Percentiles rank a stretch among this genome's conserved stretches.
These are phyloP conservation scores for Aspidoscelis tigris DNA, from an alignment of 2,113 vertebrate genomes.

Conservation along the genomic window DNA sequence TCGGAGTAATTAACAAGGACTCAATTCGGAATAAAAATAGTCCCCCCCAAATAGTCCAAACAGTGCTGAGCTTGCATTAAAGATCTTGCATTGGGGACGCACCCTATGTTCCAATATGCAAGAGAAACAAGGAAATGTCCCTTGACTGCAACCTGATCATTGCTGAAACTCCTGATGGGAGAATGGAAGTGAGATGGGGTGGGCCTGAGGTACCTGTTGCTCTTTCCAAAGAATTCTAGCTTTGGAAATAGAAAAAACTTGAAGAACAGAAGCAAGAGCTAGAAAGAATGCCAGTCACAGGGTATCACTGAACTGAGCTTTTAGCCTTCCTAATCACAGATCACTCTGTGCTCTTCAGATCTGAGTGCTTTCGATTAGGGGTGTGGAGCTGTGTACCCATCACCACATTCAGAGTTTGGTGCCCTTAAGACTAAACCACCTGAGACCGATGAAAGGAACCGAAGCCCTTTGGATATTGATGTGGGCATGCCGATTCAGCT, in stretches of 20 bases:
- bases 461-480: slow-evolving; percentile 49
- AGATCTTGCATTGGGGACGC: too few relatives aligned
- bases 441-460: slow-evolving; percentile 44
- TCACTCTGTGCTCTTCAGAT: slow-evolving; percentile 42
- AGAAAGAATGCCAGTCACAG: not conserved
- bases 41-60: too few relatives aligned
- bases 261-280: not conserved
- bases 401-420: not conserved
- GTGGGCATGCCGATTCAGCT: slow-evolving; percentile 38
- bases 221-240: not conserved
- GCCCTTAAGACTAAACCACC: slow-evolving; percentile 27
- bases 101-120: too few relatives aligned
- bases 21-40: too few relatives aligned
- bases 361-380: slow-evolving; percentile 45
- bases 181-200: too few relatives aligned
- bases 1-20: too few relatives aligned
- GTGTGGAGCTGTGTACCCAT: not conserved
- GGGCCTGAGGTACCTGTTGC: not conserved
- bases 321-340: slow-evolving; percentile 5
- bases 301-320: not conserved
- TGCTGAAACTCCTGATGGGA: too few relatives aligned
- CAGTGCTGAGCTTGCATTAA: too few relatives aligned
- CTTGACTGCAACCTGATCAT: too few relatives aligned
- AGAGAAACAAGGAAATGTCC: too few relatives aligned
- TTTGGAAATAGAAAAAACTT: not conserved